phyloP scores from a whole-genome alignment of 1,140 invertebrate species.

The Argopecten irradians region DNA sequence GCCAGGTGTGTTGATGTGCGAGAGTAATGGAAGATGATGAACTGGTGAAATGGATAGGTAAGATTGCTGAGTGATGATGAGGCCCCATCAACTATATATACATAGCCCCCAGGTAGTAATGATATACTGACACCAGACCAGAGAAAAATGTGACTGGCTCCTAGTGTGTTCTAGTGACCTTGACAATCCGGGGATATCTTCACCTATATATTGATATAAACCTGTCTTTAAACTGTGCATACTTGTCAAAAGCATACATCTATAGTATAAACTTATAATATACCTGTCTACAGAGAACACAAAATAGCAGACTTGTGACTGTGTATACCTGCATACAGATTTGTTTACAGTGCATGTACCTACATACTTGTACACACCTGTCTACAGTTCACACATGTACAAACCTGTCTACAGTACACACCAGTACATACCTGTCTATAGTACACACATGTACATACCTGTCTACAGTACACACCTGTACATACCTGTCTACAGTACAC shows the following conservation, averaged over 20 bases:
- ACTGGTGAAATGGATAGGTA: slow-evolving; percentile 16
- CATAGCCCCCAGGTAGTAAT: background rate
- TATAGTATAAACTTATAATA: background rate
- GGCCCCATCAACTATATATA: background rate
- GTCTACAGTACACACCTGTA: background rate
- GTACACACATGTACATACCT: background rate
- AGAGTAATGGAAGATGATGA: background rate
- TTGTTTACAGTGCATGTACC: no score
- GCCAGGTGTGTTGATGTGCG: background rate
- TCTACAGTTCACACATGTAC: background rate
- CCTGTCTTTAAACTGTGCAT: background rate
- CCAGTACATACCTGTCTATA: background rate
- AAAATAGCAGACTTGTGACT: no score
- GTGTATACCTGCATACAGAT: background rate
- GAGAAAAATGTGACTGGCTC: background rate
- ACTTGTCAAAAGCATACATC: background rate
- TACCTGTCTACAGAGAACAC: background rate
- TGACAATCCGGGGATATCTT: background rate
- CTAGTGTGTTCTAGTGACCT: background rate
- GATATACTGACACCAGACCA: background rate
- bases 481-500: background rate
- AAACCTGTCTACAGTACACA: background rate
- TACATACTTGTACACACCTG: background rate
- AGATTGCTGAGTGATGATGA: slow-evolving; percentile 1
- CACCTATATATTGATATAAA: background rate